A percentile compares a stretch with the other conserved stretches of the same genome.
phyloP scores from a whole-genome alignment of 2,888 invertebrate species.

The Shargacucullia verbasci region DNA sequence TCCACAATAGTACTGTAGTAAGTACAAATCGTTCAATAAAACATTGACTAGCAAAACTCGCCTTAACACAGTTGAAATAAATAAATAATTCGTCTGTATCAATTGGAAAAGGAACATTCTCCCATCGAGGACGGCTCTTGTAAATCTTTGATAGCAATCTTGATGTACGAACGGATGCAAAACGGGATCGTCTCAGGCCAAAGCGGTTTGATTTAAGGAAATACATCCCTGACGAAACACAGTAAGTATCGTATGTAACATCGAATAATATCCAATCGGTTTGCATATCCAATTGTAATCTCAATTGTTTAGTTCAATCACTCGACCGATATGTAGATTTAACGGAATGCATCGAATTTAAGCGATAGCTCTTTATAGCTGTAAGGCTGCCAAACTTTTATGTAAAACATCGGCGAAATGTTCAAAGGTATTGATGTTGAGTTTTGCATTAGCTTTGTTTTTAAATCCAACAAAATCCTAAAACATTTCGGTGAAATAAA shows the following conservation, averaged over 20 bases:
- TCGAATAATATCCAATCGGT: conserved; percentile 68
- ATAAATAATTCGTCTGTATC: conserved; percentile 79
- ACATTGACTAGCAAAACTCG: conserved; percentile 50
- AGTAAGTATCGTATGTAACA: conserved; percentile 66
- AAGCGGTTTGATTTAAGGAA: conserved; percentile 84
- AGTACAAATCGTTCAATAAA: conserved; percentile 48
- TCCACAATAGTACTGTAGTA: conserved; percentile 40
- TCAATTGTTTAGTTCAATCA: conserved; percentile 78
- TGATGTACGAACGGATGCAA: conserved; percentile 89
- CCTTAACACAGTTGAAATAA: conserved; percentile 69
- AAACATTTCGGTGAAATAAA: no score
- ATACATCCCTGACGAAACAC: conserved; percentile 60
- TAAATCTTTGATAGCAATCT: conserved; percentile 89
- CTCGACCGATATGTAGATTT: conserved; percentile 66
- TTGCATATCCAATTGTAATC: conserved; percentile 77
- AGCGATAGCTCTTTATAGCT: conserved; percentile 38
- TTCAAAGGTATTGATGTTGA: conserved; percentile 34
- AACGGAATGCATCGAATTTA: conserved; percentile 63
- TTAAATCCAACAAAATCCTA: background rate
- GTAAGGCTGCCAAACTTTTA: conserved; percentile 37
- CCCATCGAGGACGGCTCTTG: conserved; percentile 82
- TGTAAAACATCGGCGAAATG: conserved; percentile 34
- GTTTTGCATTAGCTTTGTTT: conserved; percentile 20
- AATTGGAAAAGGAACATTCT: conserved; percentile 75
- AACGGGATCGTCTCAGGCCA: conserved; percentile 79